Conservation (phyloP, 1,140 invertebrate species). For the Ceratitis capitata region DNA sequence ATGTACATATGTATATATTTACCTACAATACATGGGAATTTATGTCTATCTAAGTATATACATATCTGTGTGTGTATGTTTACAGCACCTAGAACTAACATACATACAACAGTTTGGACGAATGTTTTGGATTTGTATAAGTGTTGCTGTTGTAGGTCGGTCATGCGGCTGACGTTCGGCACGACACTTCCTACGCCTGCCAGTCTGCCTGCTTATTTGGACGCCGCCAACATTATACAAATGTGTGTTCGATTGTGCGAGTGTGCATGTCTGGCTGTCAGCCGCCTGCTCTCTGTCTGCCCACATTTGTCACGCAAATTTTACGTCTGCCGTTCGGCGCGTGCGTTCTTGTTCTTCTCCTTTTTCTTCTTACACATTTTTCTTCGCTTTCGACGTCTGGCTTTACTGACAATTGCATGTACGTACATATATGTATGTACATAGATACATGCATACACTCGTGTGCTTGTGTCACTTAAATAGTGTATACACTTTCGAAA, state of each 20-base stretch:
- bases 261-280: background rate
- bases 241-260: background rate
- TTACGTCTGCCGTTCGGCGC: background rate
- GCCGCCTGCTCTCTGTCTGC: background rate
- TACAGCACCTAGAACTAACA: background rate
- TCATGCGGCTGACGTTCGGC: background rate
- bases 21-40: background rate
- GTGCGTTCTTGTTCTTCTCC: background rate
- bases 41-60: background rate
- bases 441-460: background rate
- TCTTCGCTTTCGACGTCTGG: background rate
- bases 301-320: conserved; percentile 21
- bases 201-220: background rate
- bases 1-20: background rate
- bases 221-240: background rate
- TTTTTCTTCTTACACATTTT: background rate
- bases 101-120: background rate
- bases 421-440: background rate
- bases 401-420: background rate
- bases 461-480: background rate
- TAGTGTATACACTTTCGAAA: background rate
- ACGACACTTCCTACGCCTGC: background rate
- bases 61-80: background rate
- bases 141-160: conserved; percentile 20
- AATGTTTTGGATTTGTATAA: background rate